Evolutionary conservation across 2,113 vertebrate species (phyloP), one percentile per base, ranked within the genome.

Genomic region (Cygnus atratus): DNA sequence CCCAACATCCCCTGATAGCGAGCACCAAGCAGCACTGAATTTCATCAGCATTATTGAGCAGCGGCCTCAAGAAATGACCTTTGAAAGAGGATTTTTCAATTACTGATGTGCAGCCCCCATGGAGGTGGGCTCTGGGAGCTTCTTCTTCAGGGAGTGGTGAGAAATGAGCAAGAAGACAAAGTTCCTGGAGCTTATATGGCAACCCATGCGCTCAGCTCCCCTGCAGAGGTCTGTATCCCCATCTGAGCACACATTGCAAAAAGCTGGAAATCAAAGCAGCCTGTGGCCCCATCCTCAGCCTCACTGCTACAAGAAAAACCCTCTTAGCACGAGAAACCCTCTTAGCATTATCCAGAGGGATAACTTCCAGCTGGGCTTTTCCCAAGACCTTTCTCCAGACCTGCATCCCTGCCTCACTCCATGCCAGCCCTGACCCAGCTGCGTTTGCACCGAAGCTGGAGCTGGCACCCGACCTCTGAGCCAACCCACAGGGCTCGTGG

Each of bases 21-120:
- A 46, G 26, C 81, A 20, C 39, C 35, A 7, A 87, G 84, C 88
- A 41, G 52, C 0, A 7, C 74, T 25, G 84, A 31, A 50, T 84
- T 63, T 37, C 81, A 66, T 54, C n/a, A 0, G 2, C 0, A 8
- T 22, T 67, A 65, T 6, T 13, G 84, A 91, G 84, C 4, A 0
- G 4, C 21, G 58, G 29, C 88, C 88, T 90, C 67, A 28, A 48
- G 37, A n/a, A 92, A 70, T 54, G 59, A 83, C 85, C 79, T 86
- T 75, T 81, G 0, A 22, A 57, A 55, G 57, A 84, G 61, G 18
- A 39, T 14, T 66, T 78, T 74, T 61, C 57, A 59, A 5, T 59
- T 50, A 54, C 55, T 41, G 33, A 54, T 4, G 73, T 28, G 70
- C 80, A 77, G 44, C 65, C 54, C 15, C 59, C 22, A 3, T 3